phyloP scores from a whole-genome alignment of 1,140 invertebrate genomes.

The Oreohelix idahoensis region DNA sequence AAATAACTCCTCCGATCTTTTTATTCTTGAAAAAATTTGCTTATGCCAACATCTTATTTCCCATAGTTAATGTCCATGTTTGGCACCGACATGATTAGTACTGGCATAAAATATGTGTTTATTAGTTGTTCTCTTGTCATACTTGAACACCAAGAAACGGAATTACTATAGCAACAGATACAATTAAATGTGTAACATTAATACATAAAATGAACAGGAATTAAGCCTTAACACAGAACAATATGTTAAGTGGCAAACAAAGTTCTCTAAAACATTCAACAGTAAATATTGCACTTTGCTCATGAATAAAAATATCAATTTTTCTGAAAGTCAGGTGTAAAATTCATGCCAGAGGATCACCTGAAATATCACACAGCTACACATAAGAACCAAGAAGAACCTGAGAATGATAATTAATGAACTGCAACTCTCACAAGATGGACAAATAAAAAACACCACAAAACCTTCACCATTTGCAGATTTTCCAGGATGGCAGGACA shows the following conservation, averaged over 20 bases:
- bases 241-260: not conserved
- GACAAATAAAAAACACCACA: not conserved
- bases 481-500: no score
- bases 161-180: not conserved
- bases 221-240: no score
- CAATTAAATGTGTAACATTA: not conserved
- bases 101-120: no score
- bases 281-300: not conserved
- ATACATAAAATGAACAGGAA: not conserved
- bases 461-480: not conserved
- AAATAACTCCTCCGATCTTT: no score
- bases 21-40: no score
- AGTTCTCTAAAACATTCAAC: not conserved
- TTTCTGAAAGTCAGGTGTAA: not conserved
- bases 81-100: no score
- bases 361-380: not conserved
- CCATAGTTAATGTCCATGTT: no score
- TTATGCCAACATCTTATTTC: no score
- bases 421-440: not conserved
- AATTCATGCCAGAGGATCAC: not conserved
- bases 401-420: not conserved
- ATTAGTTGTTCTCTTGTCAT: no score
- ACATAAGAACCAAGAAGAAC: no score
- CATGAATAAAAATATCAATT: not conserved
- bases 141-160: no score